A percentile compares a stretch with the other conserved stretches of the same genome.
phyloP scores from a whole-genome alignment of 2,797 vertebrate species.

The Coluber constrictor region DNA sequence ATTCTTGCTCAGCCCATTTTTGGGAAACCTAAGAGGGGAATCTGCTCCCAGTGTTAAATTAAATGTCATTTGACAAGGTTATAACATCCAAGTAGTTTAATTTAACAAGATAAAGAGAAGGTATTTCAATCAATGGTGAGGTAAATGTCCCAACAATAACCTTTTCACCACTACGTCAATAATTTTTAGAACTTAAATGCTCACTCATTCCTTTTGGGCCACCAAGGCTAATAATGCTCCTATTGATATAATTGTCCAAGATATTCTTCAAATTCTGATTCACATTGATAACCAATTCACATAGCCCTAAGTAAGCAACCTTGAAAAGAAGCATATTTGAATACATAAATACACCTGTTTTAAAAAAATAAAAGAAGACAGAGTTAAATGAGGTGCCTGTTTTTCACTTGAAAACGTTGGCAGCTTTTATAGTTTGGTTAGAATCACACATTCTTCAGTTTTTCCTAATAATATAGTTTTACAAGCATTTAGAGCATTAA shows the following conservation, averaged over 20 bases:
- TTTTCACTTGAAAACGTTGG: background rate
- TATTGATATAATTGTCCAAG: background rate
- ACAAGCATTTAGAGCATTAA: background rate
- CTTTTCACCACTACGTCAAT: no score
- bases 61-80: background rate
- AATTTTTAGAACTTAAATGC: background rate
- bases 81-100: background rate
- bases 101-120: background rate
- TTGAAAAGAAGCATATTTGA: background rate
- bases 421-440: background rate
- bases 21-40: background rate
- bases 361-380: background rate
- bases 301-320: background rate
- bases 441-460: background rate
- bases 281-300: background rate
- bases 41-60: background rate
- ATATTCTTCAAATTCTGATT: background rate
- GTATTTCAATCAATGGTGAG: background rate
- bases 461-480: rapidly evolving
- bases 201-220: background rate
- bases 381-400: background rate
- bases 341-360: background rate
- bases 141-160: background rate
- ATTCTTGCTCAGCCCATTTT: background rate
- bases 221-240: background rate